phyloP scores from a whole-genome alignment of 2,797 vertebrate genomes.

The Tragopan temminckii region DNA sequence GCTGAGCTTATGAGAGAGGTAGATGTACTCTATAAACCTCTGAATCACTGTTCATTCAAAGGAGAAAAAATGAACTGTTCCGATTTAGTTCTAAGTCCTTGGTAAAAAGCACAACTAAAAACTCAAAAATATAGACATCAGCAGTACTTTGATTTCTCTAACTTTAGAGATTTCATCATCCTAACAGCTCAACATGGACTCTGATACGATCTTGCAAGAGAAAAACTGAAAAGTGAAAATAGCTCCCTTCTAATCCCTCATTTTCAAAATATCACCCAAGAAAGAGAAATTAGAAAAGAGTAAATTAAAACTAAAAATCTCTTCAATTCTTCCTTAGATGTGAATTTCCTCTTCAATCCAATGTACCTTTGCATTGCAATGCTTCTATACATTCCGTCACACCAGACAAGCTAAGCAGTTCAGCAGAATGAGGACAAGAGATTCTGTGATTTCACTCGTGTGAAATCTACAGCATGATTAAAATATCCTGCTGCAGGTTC shows the following conservation, averaged over 20 bases:
- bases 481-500: conserved; percentile 49
- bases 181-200: not conserved
- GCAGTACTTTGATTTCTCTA: not conserved
- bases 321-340: not conserved
- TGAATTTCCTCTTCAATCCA: conserved; percentile 28
- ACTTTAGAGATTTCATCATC: conserved; percentile 19
- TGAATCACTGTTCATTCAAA: not conserved
- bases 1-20: not conserved
- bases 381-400: conserved; percentile 2
- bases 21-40: not conserved
- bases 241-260: not conserved
- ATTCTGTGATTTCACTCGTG: conserved; percentile 61
- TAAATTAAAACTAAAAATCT: not conserved
- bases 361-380: conserved; percentile 8
- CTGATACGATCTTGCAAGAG: not conserved
- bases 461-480: conserved; percentile 71
- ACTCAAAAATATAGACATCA: not conserved
- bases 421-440: conserved; percentile 45
- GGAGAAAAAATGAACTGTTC: not conserved
- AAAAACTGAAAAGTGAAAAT: not conserved
- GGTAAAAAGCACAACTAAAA: not conserved
- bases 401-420: conserved; percentile 49
- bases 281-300: conserved; percentile 3
- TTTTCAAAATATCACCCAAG: not conserved
- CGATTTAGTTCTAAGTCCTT: not conserved